phyloP scores from a whole-genome alignment of 2,797 vertebrate genomes.

The Tapera naevia region DNA sequence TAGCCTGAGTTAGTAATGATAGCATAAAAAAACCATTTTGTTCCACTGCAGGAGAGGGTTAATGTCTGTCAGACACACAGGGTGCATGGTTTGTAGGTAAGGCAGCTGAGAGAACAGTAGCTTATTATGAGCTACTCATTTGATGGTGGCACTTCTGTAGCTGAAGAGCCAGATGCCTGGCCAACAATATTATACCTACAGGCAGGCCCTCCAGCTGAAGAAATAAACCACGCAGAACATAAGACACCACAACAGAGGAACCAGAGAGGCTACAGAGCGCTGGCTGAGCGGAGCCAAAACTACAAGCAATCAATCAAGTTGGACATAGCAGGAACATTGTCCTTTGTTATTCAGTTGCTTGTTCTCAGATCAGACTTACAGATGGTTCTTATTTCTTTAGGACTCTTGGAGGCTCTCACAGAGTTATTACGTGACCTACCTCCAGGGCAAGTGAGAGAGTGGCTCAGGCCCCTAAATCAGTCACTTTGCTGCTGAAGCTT shows the following conservation, averaged over 20 bases:
- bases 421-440: background rate
- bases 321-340: background rate
- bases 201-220: background rate
- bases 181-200: background rate
- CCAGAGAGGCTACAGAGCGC: background rate
- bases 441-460: background rate
- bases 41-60: background rate
- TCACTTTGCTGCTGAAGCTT: background rate
- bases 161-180: background rate
- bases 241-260: background rate
- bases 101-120: background rate
- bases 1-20: background rate
- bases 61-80: background rate
- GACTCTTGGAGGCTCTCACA: background rate
- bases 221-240: background rate
- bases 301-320: rapidly evolving
- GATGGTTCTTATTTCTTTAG: background rate
- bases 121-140: background rate
- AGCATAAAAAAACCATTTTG: background rate
- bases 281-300: background rate
- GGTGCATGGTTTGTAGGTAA: background rate
- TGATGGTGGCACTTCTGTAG: background rate
- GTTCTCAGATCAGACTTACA: background rate
- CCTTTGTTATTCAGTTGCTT: background rate
- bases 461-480: background rate